Percentiles rank a stretch among this genome's conserved stretches.
Conservation (phyloP, 2,113 vertebrate species). For the Hippolais icterina region DNA sequence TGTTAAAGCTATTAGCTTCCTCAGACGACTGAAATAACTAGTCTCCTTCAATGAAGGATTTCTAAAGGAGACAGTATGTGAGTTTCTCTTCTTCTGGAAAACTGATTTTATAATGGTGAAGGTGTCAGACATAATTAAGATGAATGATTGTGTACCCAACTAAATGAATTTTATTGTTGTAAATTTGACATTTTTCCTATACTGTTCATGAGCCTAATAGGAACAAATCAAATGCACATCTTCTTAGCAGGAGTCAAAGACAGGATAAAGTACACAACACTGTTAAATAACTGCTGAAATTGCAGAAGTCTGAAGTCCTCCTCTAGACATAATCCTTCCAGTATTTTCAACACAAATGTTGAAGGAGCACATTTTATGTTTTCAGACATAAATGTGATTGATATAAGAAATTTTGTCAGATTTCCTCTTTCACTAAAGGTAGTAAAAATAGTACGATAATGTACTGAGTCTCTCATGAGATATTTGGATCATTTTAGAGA, state of each 20-base stretch:
- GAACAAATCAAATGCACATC: conserved; percentile 43
- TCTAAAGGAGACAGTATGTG: conserved; percentile 25
- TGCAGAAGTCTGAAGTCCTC: background rate
- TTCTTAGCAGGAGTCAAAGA: background rate
- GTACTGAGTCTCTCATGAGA: background rate
- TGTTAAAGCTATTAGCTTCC: background rate
- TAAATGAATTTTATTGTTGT: conserved; percentile 58
- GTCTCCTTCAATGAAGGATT: conserved; percentile 44
- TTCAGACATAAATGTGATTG: background rate
- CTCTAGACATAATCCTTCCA: background rate
- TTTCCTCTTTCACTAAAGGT: background rate
- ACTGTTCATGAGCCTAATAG: conserved; percentile 33
- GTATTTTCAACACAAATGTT: background rate
- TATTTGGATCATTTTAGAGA: background rate
- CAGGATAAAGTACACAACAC: background rate
- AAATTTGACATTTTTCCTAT: conserved; percentile 67
- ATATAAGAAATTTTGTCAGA: background rate
- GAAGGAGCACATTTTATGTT: background rate
- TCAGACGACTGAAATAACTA: background rate
- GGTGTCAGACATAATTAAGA: conserved; percentile 67
- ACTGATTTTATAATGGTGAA: conserved; percentile 15
- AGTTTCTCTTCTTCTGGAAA: conserved; percentile 38
- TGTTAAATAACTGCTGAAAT: conserved; percentile 36
- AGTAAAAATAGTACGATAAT: background rate
- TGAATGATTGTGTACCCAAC: conserved; percentile 41